phyloP scores from a whole-genome alignment of 2,888 invertebrate genomes.

The Pristionchus mayeri region DNA sequence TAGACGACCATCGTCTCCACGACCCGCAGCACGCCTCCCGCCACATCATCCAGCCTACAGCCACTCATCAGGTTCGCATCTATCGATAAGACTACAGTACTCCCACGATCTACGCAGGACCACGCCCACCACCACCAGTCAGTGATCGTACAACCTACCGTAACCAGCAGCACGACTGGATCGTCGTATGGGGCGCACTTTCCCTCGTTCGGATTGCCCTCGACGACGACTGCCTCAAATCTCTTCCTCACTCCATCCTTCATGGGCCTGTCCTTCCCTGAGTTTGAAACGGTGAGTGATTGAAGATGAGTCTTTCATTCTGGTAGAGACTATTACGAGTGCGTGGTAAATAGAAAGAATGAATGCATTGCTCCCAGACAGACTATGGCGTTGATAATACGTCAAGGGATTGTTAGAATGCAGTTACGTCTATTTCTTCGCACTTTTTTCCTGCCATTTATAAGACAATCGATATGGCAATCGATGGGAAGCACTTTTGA shows the following conservation, averaged over 20 bases:
- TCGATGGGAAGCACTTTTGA: no score
- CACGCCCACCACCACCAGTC: slow-evolving; percentile 2
- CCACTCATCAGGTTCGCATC: background rate
- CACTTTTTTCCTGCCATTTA: no score
- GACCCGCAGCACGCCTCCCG: background rate
- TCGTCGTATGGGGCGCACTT: background rate
- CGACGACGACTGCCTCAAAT: background rate
- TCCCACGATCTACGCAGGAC: background rate
- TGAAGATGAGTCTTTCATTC: no score
- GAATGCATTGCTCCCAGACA: background rate
- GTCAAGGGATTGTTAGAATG: no score
- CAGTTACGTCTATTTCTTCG: no score
- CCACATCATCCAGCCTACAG: background rate
- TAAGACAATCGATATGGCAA: no score
- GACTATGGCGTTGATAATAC: background rate
- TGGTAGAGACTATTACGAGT: no score
- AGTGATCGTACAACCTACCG: slow-evolving; percentile 14
- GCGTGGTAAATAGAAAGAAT: background rate
- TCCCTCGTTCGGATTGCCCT: background rate
- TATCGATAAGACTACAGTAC: background rate
- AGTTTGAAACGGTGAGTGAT: background rate
- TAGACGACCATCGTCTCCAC: background rate
- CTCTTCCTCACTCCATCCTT: slow-evolving; percentile 11
- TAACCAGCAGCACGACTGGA: background rate
- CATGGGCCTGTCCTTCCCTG: slow-evolving; percentile 37